Evolutionary conservation across 2,888 invertebrate genomes (phyloP).

Genomic region (Ectemnius lituratus): DNA sequence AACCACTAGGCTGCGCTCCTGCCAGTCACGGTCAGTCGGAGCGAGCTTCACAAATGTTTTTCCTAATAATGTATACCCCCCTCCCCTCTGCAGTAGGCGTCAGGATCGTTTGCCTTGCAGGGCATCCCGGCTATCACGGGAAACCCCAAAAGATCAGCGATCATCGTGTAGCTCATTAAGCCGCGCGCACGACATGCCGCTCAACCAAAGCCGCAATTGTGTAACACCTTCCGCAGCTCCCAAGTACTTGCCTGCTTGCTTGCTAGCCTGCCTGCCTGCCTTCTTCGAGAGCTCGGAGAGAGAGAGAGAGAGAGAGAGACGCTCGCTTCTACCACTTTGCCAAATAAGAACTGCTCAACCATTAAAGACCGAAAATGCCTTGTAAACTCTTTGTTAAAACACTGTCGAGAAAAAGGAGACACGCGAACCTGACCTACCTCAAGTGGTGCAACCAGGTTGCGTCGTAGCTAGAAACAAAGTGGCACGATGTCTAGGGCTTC

Average conservation of each 20-base stretch:
- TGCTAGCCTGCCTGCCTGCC: not conserved
- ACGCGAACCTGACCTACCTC: too few relatives aligned
- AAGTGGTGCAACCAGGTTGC: too few relatives aligned
- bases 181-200: not conserved
- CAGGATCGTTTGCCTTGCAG: not conserved
- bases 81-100: not conserved
- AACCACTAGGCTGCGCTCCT: not conserved
- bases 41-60: slow-evolving; percentile 5
- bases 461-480: too few relatives aligned
- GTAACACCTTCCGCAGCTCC: not conserved
- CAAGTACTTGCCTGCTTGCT: too few relatives aligned
- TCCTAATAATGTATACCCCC: not conserved
- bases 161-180: slow-evolving; percentile 9
- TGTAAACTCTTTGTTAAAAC: not conserved
- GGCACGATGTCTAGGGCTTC: too few relatives aligned
- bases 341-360: too few relatives aligned
- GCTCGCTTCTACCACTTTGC: too few relatives aligned
- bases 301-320: too few relatives aligned
- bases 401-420: too few relatives aligned
- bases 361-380: too few relatives aligned
- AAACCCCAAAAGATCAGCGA: slow-evolving; percentile 1
- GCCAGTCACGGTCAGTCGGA: slow-evolving; percentile 15
- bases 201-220: slow-evolving; percentile 7
- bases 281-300: not conserved
- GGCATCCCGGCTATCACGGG: slow-evolving; percentile 7